Conservation (phyloP, 2,888 invertebrate genomes). For the Pristionchus arcanus region DNA sequence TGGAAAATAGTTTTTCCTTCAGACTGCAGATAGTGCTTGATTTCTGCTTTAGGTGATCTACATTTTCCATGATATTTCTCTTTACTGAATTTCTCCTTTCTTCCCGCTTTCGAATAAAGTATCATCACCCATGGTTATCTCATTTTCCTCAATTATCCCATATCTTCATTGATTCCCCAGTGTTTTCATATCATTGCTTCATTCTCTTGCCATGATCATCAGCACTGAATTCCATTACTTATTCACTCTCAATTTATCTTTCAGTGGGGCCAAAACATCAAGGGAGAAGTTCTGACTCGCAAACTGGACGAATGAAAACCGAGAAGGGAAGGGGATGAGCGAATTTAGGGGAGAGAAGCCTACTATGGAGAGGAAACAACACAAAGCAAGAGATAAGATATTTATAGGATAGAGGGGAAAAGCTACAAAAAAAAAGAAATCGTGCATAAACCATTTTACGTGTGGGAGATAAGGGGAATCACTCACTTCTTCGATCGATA, state of each 20-base stretch:
- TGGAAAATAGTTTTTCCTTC: too few species aligned
- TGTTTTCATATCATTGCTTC: neutral
- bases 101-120: too few species aligned
- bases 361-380: slow-evolving; percentile 17
- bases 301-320: neutral
- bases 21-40: too few species aligned
- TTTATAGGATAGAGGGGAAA: slow-evolving; percentile 5
- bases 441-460: slow-evolving; percentile 31
- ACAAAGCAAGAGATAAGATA: slow-evolving; percentile 1
- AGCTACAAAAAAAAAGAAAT: slow-evolving; percentile 29
- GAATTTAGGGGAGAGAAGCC: neutral
- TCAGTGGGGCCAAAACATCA: slow-evolving; percentile 29
- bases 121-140: too few species aligned
- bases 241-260: slow-evolving; percentile 40
- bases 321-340: slow-evolving; percentile 8
- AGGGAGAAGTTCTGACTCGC: neutral
- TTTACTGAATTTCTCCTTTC: too few species aligned
- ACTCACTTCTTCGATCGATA: slow-evolving; percentile 42
- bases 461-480: slow-evolving; percentile 26
- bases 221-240: neutral
- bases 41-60: too few species aligned
- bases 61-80: too few species aligned
- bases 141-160: neutral
- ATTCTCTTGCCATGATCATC: neutral
- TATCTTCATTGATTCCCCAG: neutral